A percentile compares a stretch with the other conserved stretches of the same genome.
phyloP scores from a whole-genome alignment of 2,113 vertebrate genomes.

The Dipodomys merriami region DNA sequence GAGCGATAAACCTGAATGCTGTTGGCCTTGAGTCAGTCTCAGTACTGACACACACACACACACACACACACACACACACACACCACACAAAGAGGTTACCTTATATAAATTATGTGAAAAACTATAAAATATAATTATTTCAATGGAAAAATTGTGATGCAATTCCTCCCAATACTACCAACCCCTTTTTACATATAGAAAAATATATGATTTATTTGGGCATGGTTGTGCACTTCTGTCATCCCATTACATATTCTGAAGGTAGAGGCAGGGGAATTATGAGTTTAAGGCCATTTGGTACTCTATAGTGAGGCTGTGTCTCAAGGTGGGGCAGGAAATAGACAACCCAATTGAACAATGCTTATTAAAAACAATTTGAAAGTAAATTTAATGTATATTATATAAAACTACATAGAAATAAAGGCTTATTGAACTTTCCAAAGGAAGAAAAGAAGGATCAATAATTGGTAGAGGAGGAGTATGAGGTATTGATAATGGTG shows the following conservation, averaged over 20 bases:
- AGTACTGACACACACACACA: too few relatives aligned
- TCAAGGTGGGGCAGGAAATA: not conserved
- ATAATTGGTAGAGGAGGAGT: not conserved
- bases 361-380: slow-evolving; percentile 50
- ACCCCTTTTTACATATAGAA: slow-evolving; percentile 28
- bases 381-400: slow-evolving; percentile 40
- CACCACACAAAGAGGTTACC: too few relatives aligned
- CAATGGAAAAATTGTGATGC: too few relatives aligned
- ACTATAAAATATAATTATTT: not conserved
- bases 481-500: not conserved
- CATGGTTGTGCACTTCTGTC: not conserved
- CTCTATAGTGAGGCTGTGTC: not conserved
- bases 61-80: too few relatives aligned
- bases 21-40: too few relatives aligned
- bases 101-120: slow-evolving; percentile 55
- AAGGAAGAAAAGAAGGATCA: slow-evolving; percentile 19
- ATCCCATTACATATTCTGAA: not conserved
- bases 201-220: not conserved
- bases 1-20: too few relatives aligned
- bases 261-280: not conserved
- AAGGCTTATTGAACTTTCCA: slow-evolving; percentile 12
- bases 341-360: slow-evolving; percentile 44
- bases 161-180: not conserved
- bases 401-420: not conserved
- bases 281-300: not conserved